Percentiles rank a stretch among this genome's conserved stretches.
These are phyloP conservation scores for Bujurquina vittata DNA, from an alignment of 2,113 vertebrate genomes.

Conservation along the genomic window DNA sequence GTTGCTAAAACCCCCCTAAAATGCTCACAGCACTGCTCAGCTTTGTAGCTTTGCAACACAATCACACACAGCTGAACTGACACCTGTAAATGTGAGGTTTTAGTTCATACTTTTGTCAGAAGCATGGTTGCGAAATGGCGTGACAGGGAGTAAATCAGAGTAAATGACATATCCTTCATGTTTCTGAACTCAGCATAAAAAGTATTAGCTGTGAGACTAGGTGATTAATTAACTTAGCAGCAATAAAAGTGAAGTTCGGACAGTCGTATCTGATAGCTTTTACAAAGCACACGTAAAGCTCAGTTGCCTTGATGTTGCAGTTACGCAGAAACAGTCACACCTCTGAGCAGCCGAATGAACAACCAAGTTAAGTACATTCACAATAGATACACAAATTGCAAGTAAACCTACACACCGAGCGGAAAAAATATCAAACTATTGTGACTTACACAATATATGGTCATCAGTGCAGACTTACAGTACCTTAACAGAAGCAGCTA, in stretches of 20 bases:
- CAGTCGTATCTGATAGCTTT: background rate
- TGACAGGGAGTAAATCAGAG: slow-evolving; percentile 5
- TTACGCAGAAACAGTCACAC: background rate
- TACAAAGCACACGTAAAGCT: background rate
- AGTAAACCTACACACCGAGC: background rate
- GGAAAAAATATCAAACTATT: background rate
- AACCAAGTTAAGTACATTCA: background rate
- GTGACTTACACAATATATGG: background rate
- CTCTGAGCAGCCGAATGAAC: background rate
- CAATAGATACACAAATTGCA: too few species aligned
- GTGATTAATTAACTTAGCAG: background rate
- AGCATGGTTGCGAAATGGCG: slow-evolving; percentile 7
- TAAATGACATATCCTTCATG: background rate
- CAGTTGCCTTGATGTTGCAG: background rate
- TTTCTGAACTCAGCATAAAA: background rate
- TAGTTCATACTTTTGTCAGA: background rate
- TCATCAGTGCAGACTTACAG: background rate
- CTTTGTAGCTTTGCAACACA: background rate
- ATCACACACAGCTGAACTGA: background rate
- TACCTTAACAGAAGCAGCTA: slow-evolving; percentile 26
- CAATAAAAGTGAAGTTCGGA: background rate
- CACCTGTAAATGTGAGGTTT: background rate
- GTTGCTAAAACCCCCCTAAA: background rate
- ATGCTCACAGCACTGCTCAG: background rate
- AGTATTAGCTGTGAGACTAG: background rate